Base-by-base conservation (phyloP, 1,140 invertebrate species). In the Marisa cornuarietis region DNA sequence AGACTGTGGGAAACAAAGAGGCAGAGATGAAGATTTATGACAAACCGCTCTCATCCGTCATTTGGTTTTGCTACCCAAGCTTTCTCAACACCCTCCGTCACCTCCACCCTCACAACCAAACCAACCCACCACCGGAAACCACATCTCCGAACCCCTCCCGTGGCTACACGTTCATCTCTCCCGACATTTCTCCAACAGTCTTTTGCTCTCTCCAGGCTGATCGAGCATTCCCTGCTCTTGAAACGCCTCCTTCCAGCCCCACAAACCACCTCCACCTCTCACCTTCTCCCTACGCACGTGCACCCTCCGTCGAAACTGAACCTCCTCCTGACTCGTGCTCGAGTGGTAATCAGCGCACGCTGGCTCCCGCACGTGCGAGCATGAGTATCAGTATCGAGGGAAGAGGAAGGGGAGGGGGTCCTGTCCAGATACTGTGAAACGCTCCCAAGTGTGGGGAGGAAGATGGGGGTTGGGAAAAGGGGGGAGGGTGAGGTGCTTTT, bases 21-120 rank as follows among this genome's bases (percentile, higher is more conserved):
- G 22, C 65, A 14, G 65, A 68, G 65, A 68, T 68, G 65, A 68
- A 68, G 65, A 68, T 68, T 68, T 68, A 68, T 68, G 65, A 68
- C 65, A 68, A 24, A 31, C 65, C 22, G 22, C n/a, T n/a, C 65
- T 68, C 65, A 68, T 68, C 65, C 65, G 26, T 68, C 65, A 68
- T 68, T 68, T 68, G 26, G 65, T 31, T 18, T 14, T 58, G 54
- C 54, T 58, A 18, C 54, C 16, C 54, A 11, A 58, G 54, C 54
- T 58, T 58, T 18, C 16, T 58, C 54, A 11, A 11, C 54, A 58
- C 54, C 16, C 54, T 14, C 8, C 31, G 3, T 6, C 31, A 42
- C 31, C 6, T 42, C 54, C 54, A 58, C 54, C 54, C 54, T 18
- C 11, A 11, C 16, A 11, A 58, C 11, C 8, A 58, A 18, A 14